Conservation (phyloP, 2,797 vertebrate species). For the Luscinia luscinia region DNA sequence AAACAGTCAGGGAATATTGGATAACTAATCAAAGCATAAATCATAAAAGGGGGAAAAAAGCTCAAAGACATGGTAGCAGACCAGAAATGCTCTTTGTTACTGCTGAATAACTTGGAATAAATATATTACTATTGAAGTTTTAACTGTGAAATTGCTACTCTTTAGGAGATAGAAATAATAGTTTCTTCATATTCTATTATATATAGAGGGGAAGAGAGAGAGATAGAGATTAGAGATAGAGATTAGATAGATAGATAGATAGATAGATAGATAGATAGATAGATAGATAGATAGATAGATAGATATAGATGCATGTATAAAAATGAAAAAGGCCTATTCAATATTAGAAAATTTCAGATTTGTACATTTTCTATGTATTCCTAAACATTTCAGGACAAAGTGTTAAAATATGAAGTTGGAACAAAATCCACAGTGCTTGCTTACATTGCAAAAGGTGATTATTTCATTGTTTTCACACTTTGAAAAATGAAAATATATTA, state of each 20-base stretch:
- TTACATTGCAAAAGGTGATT: constrained; percentile 5
- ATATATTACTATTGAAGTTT: not conserved
- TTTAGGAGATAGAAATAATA: not conserved
- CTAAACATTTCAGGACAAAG: not conserved
- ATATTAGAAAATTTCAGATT: not conserved
- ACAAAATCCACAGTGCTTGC: not conserved
- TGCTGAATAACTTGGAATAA: not conserved
- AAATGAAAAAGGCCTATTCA: not conserved
- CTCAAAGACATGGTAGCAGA: not conserved
- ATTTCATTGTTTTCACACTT: constrained; percentile 33
- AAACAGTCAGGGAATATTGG: not conserved
- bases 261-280: too few species aligned
- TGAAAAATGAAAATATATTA: constrained; percentile 7
- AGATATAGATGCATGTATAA: not conserved
- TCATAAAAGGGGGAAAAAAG: not conserved
- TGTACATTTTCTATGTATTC: not conserved
- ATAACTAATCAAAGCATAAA: not conserved
- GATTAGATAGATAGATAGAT: too few species aligned
- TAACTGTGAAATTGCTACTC: not conserved
- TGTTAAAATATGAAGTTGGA: not conserved
- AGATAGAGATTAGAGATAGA: too few species aligned
- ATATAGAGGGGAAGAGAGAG: not conserved
- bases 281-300: not conserved
- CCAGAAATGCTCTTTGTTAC: not conserved
- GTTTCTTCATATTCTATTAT: not conserved